Percentiles rank a stretch among this genome's conserved stretches.
Evolutionary conservation across 2,113 vertebrate genomes (phyloP).

Genomic region (Trematomus loennbergii): DNA sequence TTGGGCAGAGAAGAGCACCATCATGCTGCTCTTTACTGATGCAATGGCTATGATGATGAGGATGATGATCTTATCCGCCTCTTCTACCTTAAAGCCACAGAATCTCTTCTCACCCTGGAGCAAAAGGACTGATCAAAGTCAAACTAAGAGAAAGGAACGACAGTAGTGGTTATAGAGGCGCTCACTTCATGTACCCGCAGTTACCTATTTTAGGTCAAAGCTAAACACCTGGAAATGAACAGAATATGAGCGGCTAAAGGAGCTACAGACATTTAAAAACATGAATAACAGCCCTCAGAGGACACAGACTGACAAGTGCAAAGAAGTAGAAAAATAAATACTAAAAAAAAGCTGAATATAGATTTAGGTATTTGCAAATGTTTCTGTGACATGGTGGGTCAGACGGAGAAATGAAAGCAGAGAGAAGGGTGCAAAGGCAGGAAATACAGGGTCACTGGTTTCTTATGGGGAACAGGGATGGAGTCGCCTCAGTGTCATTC

Average conservation of each 20-base stretch:
- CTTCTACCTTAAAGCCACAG: slow-evolving; percentile 1
- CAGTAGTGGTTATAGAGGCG: slow-evolving; percentile 32
- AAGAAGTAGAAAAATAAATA: slow-evolving; percentile 73
- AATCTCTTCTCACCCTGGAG: background rate
- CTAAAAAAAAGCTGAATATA: slow-evolving; percentile 49
- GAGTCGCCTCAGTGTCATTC: slow-evolving; percentile 20
- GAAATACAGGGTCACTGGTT: background rate
- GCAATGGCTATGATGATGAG: no score
- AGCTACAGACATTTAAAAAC: slow-evolving; percentile 48
- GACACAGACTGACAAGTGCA: slow-evolving; percentile 43
- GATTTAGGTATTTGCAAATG: slow-evolving; percentile 23
- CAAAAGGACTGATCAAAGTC: background rate
- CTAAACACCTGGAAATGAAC: slow-evolving; percentile 30
- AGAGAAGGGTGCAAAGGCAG: slow-evolving; percentile 10
- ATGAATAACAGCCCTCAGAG: slow-evolving; percentile 25
- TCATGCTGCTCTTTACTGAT: no score
- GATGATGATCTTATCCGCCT: background rate
- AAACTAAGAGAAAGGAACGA: no score
- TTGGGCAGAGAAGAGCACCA: background rate
- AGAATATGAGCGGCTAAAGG: slow-evolving; percentile 19
- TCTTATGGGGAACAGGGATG: background rate
- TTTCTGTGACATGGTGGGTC: slow-evolving; percentile 12
- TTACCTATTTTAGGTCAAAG: slow-evolving; percentile 1
- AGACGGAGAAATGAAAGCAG: background rate
- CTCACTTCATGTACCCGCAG: slow-evolving; percentile 6